These are phyloP conservation scores for Thymelicus acteon DNA, from an alignment of 2,888 invertebrate species.

Conservation along the genomic window DNA sequence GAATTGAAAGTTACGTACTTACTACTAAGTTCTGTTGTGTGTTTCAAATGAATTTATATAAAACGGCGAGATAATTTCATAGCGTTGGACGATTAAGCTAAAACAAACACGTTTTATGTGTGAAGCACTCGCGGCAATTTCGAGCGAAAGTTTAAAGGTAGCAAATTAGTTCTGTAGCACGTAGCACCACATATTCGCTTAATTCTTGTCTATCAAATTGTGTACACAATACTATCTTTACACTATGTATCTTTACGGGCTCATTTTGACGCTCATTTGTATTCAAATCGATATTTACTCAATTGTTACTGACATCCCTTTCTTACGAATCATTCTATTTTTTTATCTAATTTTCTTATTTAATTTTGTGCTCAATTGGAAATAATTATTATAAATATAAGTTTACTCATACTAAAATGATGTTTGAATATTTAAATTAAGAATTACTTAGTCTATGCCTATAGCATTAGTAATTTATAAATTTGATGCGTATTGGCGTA, in stretches of 20 bases:
- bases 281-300: slow-evolving; percentile 21
- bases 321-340: background rate
- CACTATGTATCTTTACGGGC: slow-evolving; percentile 24
- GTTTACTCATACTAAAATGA: too few species aligned
- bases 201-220: slow-evolving; percentile 38
- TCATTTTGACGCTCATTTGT: slow-evolving; percentile 30
- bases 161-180: slow-evolving; percentile 39
- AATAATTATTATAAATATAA: too few species aligned
- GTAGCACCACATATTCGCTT: slow-evolving; percentile 38
- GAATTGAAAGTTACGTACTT: background rate
- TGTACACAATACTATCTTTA: slow-evolving; percentile 32
- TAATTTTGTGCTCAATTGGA: too few species aligned
- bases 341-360: background rate
- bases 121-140: slow-evolving; percentile 38
- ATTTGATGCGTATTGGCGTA: too few species aligned
- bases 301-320: background rate
- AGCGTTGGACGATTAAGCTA: slow-evolving; percentile 62
- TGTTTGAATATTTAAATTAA: too few species aligned
- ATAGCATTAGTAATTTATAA: too few species aligned
- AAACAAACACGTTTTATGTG: slow-evolving; percentile 64
- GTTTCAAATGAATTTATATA: slow-evolving; percentile 32
- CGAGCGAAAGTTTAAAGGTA: slow-evolving; percentile 39
- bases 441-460: too few species aligned
- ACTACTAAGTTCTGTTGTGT: slow-evolving; percentile 3
- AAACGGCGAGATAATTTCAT: slow-evolving; percentile 63